Conservation (phyloP, 2,113 vertebrate species). For the Phrynocephalus versicolor region DNA sequence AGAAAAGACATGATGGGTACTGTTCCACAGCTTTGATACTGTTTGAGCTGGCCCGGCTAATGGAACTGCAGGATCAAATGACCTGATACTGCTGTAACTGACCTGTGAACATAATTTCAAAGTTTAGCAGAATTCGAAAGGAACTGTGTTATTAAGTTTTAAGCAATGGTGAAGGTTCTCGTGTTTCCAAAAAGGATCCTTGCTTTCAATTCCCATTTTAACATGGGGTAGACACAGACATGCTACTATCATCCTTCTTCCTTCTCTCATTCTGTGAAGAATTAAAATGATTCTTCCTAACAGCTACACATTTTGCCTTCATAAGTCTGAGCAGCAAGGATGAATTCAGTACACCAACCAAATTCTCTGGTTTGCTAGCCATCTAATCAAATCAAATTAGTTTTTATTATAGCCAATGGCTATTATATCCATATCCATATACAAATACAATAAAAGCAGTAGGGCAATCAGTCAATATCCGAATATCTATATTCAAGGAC, state of each 20-base stretch:
- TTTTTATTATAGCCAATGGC: no score
- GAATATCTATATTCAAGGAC: no score
- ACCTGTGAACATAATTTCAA: conserved; percentile 76
- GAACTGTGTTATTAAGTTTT: background rate
- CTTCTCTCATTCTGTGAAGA: background rate
- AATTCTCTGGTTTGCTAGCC: background rate
- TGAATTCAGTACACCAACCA: background rate
- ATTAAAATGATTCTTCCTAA: background rate
- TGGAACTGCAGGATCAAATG: conserved; percentile 92
- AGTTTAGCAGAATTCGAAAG: background rate
- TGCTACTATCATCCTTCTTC: background rate
- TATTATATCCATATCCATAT: no score
- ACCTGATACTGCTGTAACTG: conserved; percentile 90
- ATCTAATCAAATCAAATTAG: no score
- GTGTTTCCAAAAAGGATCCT: background rate
- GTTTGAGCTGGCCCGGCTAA: conserved; percentile 88
- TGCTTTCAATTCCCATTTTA: background rate
- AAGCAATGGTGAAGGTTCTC: background rate
- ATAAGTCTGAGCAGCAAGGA: background rate
- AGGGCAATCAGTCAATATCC: no score
- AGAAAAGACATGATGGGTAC: conserved; percentile 89
- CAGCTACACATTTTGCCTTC: background rate
- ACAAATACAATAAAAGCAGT: no score
- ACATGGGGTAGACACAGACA: background rate
- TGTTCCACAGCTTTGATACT: conserved; percentile 90